Evolutionary conservation across 2,888 invertebrate species (phyloP), one percentile per base, ranked within the genome.

Genomic region (Dexiosoma caninum): DNA sequence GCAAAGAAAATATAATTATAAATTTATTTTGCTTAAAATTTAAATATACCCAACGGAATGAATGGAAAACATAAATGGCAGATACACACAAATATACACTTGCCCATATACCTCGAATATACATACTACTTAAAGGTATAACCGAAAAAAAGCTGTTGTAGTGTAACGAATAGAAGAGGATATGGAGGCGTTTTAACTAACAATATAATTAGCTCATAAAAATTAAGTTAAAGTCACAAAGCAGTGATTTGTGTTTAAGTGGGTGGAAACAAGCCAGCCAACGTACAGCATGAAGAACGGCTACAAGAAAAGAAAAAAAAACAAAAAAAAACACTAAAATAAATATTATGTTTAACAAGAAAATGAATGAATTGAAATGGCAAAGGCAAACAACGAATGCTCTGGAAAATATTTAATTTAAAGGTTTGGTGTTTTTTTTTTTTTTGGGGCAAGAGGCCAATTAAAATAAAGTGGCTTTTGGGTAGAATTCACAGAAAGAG

Each of bases 121-220:
- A 12, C 57, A n/a, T n/a, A 57, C 1, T 14, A 64, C 74, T 66
- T 74, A 37, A 74, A 74, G 74, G 74, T 72, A 62, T 2, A n/a
- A 57, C 32, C 12, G 42, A 55, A 19, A 21, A 32, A 70, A 42
- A 42, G 51, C 30, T 53, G 51, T 14, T 42, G 37, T 46, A 37
- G 10, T 49, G 19, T 14, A 35, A 30, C 30, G 46, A 23, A 64
- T 7, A 55, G 23, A 32, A 37, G 69, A 67, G 51, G 59, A 59
- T n/a, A n/a, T 49, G 71, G 44, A 78, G 78, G 78, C 78, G 78
- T 74, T 69, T 79, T 69, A 74, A 79, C 74, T 74, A 69, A 79
- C 78, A 79, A 74, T 79, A 75, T 79, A 79, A 79, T 79, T 79
- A 79, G 75, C 79, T 75, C 79, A 79, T 79, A 79, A 79, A 79